These are phyloP conservation scores for Lepidothrix coronata DNA, from an alignment of 2,113 vertebrate species.

Conservation along the genomic window DNA sequence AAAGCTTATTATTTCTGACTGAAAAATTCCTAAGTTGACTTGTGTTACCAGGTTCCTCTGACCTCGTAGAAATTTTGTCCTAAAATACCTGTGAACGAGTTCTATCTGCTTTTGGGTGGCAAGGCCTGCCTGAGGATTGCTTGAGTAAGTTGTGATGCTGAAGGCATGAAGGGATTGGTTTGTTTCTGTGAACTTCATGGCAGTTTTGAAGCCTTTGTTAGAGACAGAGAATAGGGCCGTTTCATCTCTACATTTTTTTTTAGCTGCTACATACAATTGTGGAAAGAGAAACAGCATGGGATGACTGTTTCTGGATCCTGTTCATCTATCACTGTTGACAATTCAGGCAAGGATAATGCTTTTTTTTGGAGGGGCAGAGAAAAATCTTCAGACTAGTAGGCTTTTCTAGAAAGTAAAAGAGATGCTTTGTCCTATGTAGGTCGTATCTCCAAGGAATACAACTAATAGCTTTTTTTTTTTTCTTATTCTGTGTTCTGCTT, in stretches of 20 bases:
- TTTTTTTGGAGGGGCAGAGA: neutral
- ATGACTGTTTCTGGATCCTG: neutral
- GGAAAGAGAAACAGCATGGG: neutral
- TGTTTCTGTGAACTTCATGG: neutral
- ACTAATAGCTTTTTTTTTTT: neutral
- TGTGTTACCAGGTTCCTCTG: neutral
- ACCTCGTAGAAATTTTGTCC: neutral
- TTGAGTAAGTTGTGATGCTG: neutral
- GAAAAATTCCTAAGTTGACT: neutral
- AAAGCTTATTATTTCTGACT: neutral
- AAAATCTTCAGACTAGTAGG: neutral
- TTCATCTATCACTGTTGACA: neutral
- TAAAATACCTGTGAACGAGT: neutral
- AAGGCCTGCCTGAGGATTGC: neutral
- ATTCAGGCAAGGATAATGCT: neutral
- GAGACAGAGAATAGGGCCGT: neutral
- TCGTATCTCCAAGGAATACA: neutral
- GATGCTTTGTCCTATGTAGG: conserved; percentile 5
- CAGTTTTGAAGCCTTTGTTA: neutral
- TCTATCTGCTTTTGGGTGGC: neutral
- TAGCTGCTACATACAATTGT: neutral
- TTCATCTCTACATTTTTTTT: neutral
- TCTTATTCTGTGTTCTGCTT: neutral
- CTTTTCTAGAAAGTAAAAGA: conserved; percentile 18
- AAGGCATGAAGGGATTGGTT: neutral